These are phyloP conservation scores for Cynaeus angustus DNA, from an alignment of 2,888 invertebrate genomes.

Conservation along the genomic window DNA sequence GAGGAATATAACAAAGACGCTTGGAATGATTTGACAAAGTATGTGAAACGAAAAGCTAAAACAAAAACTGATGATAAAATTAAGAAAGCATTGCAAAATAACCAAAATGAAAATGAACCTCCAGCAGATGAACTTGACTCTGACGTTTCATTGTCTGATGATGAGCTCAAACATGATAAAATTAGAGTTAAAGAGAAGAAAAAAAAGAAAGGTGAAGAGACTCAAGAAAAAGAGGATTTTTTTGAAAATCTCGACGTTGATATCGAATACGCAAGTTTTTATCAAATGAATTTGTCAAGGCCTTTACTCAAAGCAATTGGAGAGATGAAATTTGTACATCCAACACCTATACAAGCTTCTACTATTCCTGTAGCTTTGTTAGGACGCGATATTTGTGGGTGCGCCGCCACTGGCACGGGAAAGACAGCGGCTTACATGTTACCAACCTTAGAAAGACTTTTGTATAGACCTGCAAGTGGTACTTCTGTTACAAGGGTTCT, in stretches of 20 bases:
- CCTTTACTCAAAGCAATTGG: constrained; percentile 94
- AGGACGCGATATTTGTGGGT: constrained; percentile 96
- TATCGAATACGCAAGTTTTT: constrained; percentile 82
- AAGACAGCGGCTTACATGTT: constrained; percentile 99
- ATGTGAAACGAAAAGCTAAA: constrained; percentile 79
- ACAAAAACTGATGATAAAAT: constrained; percentile 91
- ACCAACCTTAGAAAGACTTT: constrained; percentile 93
- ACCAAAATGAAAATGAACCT: constrained; percentile 70
- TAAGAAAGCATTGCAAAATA: constrained; percentile 73
- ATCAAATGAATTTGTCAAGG: constrained; percentile 97
- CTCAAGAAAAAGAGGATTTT: constrained; percentile 65
- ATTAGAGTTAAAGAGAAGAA: constrained; percentile 79
- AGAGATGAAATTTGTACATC: constrained; percentile 90
- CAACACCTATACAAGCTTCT: constrained; percentile 97
- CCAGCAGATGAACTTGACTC: constrained; percentile 68
- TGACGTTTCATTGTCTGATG: constrained; percentile 82
- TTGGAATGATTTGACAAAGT: constrained; percentile 65
- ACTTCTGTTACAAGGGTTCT: constrained; percentile 86
- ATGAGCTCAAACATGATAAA: constrained; percentile 83
- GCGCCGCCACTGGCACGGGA: constrained; percentile 98
- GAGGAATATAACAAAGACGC: constrained; percentile 86
- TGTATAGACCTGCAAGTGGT: constrained; percentile 85
- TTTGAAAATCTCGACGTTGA: constrained; percentile 82
- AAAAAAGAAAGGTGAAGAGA: constrained; percentile 71
- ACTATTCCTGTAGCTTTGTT: constrained; percentile 95